Evolutionary conservation across 2,888 invertebrate genomes (phyloP), one percentile per base, ranked within the genome.

Genomic region (Nephrotoma guestfalica): DNA sequence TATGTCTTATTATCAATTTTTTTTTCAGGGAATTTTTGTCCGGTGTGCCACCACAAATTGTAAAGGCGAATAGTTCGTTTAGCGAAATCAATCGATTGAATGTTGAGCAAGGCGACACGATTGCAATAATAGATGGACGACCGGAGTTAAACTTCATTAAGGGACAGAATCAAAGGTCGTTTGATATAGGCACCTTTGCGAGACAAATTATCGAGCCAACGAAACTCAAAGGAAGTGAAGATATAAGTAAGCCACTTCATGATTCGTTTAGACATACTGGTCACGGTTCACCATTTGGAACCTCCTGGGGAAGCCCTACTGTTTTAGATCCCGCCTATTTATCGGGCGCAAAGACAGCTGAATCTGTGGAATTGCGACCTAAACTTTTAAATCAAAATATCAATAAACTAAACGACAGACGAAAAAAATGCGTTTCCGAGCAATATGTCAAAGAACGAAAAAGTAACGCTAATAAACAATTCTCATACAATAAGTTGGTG

Each of bases 141-240:
- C 94, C 97, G 0, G 98, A 99, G 88, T 93, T 96, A 88, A 97
- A 96, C 90, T 97, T 97, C 95, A 98, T 99, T 96, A 97, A 96
- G 91, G 99, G 99, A 0, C 99, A 99, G 91, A 98, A 97, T 91
- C 96, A 97, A 90, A 93, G 96, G 87, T 97, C 97, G 0, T 96
- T 96, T 88, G 95, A 97, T 89, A 95, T 99, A 86, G 99, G 97
- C 7, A 91, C 95, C 42, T 98, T 99, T 91, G 98, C 99, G 0
- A 94, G 97, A 92, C 94, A 90, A 88, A 90, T 95, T 15, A 94
- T 96, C 0, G 95, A 96, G 90, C 94, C 95, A 0, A 94, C 94
- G 91, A 92, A 96, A 86, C 93, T 93, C n/a, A 51, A 41, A 57
- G 57, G 57, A 57, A 94, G 94, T n/a, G 88, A 94, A 86, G 95